Base-by-base conservation (phyloP, 2,113 vertebrate genomes). In the Raja brachyura region DNA sequence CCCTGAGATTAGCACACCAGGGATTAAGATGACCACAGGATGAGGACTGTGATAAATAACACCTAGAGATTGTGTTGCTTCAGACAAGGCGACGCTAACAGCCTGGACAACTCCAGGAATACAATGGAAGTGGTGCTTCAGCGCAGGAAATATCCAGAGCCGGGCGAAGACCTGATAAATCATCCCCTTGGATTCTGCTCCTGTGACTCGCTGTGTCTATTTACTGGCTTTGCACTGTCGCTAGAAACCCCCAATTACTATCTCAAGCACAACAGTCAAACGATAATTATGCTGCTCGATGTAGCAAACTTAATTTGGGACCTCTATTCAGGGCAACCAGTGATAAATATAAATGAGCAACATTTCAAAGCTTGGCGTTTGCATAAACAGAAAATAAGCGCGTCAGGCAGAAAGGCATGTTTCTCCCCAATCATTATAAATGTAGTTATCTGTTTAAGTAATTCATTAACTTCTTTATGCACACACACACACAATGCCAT, bases 251-350 rank as follows among this genome's bases (percentile, higher is more conserved):
- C 59, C 83, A 88, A 88, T 88, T 88, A 88, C 28, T 18, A 31
- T 88, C 83, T 63, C 59, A 66, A 22, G 28, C 59, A 88, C 28
- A 63, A 88, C 14, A 88, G 28, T 63, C 59, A 88, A 88, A 88
- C 28, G 83, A 31, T 88, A 88, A 88, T 88, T 88, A 88, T 63
- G n/a, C 31, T 63, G 83, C n/a, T 88, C n/a, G 31, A 63, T 88
- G n/a, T 31, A 61, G 28, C 83, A 88, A 88, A 88, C 83, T 88
- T 88, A 88, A 63, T 88, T 63, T 59, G 83, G 59, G 83, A 31
- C 5, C 11, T 88, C 83, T 33, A 66, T 88, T 88, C 83, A 88
- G 83, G 59, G 59, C 83, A 28, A 20, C 28, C 31, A 1, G 13
- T 63, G 83, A 88, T 88, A 63, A 28, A 18, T 86, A 63, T 31